Percentiles rank a stretch among this genome's conserved stretches.
These are phyloP conservation scores for Brachymystax lenok DNA, from an alignment of 2,797 vertebrate genomes.

Conservation along the genomic window DNA sequence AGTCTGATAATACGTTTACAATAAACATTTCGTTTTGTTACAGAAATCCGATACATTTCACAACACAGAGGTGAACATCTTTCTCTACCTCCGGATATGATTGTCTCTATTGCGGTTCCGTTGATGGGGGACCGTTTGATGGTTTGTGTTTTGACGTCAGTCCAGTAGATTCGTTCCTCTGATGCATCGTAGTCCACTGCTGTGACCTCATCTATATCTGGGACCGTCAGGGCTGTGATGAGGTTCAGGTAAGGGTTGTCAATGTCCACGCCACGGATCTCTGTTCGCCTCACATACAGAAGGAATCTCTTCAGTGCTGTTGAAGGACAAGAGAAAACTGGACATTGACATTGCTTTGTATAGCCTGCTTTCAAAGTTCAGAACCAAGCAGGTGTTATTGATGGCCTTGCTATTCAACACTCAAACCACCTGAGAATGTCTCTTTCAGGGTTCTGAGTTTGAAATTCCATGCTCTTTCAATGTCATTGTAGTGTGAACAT, in stretches of 20 bases:
- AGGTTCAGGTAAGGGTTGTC: conserved; percentile 87
- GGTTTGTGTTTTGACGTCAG: conserved; percentile 85
- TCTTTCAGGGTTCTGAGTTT: not conserved
- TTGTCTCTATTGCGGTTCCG: conserved; percentile 81
- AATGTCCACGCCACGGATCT: conserved; percentile 87
- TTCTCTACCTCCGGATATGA: conserved; percentile 82
- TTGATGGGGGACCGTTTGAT: conserved; percentile 87
- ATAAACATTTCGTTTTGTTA: too few species aligned
- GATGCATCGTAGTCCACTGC: conserved; percentile 83
- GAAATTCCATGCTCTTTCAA: not conserved
- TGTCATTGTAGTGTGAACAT: not conserved
- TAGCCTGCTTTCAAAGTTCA: not conserved
- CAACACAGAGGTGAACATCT: not conserved
- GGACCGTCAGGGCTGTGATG: conserved; percentile 86
- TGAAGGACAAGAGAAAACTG: not conserved
- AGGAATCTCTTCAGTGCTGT: conserved; percentile 86
- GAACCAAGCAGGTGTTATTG: not conserved
- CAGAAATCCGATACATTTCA: not conserved
- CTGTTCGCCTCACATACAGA: conserved; percentile 82
- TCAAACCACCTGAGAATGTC: not conserved
- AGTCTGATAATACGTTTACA: not conserved
- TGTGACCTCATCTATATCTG: conserved; percentile 85
- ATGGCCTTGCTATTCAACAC: not conserved
- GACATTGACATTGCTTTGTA: not conserved
- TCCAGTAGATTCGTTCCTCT: conserved; percentile 86